Percentiles rank a stretch among this genome's conserved stretches.
Conservation (phyloP, 1,140 invertebrate species). For the Drosophila insularis region DNA sequence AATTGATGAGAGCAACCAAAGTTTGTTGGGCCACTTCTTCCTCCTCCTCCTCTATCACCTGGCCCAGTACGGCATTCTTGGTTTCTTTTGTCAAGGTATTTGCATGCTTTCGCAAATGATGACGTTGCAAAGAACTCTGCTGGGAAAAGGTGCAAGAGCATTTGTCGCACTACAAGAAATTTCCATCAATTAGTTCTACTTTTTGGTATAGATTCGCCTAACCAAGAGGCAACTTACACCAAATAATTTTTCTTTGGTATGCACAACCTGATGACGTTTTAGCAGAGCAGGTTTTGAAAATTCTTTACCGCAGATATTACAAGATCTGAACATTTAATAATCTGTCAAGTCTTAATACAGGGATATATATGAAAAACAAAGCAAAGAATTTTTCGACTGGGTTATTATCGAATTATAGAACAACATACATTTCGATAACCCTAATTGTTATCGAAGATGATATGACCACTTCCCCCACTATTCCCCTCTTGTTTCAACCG, state of each 20-base stretch:
- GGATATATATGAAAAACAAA: no score
- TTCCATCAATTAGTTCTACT: neutral
- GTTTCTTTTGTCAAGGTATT: neutral
- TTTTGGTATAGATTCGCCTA: neutral
- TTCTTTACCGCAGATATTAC: slow-evolving; percentile 29
- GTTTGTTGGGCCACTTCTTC: slow-evolving; percentile 30
- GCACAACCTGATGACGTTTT: slow-evolving; percentile 33
- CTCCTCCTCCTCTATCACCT: neutral
- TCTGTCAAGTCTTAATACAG: no score
- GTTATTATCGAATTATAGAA: no score
- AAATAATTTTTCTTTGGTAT: slow-evolving; percentile 30
- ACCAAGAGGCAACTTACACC: slow-evolving; percentile 14
- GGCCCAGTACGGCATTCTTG: neutral
- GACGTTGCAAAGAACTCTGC: slow-evolving; percentile 35
- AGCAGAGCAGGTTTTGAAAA: slow-evolving; percentile 26
- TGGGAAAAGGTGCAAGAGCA: slow-evolving; percentile 30
- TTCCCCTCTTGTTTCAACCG: neutral
- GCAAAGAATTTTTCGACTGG: no score
- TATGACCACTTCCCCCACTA: neutral
- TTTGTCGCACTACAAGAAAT: slow-evolving; percentile 24
- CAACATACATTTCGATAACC: neutral
- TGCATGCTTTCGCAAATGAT: slow-evolving; percentile 17
- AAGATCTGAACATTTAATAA: neutral
- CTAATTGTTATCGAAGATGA: neutral
- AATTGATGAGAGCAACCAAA: slow-evolving; percentile 21